Evolutionary conservation across 1,140 invertebrate species (phyloP).

Genomic region (Sinonovacula constricta): DNA sequence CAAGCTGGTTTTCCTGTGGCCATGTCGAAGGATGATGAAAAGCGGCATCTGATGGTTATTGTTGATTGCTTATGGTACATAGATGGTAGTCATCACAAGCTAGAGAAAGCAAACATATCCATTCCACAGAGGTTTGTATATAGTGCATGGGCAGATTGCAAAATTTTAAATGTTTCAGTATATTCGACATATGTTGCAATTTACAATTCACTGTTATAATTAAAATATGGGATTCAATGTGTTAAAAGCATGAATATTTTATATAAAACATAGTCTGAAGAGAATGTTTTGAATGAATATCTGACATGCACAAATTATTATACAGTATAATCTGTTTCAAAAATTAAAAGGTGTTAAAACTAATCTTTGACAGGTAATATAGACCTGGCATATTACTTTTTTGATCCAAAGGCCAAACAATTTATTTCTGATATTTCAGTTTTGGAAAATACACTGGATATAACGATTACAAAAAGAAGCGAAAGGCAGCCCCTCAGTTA

Average conservation of each 20-base stretch:
- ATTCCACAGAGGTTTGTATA: not conserved
- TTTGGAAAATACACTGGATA: constrained; percentile 36
- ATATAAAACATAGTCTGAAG: not conserved
- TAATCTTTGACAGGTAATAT: not conserved
- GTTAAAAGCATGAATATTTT: not conserved
- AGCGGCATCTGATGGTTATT: not conserved
- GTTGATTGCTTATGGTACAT: constrained; percentile 34
- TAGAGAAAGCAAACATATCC: not conserved
- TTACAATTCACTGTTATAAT: too few species aligned
- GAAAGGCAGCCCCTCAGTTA: constrained; percentile 31
- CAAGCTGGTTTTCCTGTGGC: too few species aligned
- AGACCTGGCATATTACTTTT: not conserved
- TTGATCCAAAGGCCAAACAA: not conserved
- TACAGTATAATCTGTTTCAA: not conserved
- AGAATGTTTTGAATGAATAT: not conserved
- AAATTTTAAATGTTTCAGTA: not conserved
- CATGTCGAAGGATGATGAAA: too few species aligned
- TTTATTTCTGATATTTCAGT: constrained; percentile 10
- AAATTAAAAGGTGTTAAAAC: not conserved
- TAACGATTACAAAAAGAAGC: constrained; percentile 45
- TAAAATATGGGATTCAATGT: too few species aligned
- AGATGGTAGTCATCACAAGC: constrained; percentile 34
- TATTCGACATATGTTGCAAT: not conserved
- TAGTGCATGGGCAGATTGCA: not conserved
- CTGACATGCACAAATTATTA: not conserved